phyloP scores from a whole-genome alignment of 2,113 vertebrate genomes.

The Galeopterus variegatus region DNA sequence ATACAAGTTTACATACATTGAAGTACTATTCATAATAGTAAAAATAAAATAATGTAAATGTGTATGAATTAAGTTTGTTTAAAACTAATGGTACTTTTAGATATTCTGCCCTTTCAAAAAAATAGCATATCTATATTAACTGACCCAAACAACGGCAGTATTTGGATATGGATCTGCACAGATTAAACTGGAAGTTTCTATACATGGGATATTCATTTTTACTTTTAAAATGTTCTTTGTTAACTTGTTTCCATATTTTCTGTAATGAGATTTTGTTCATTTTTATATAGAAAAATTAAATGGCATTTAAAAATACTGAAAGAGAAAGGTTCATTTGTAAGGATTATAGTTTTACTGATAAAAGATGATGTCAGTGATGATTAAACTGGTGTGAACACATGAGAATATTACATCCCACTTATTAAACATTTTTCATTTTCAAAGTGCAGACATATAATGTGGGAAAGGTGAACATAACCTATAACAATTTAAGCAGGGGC shows the following conservation, averaged over 20 bases:
- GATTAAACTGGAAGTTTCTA: not conserved
- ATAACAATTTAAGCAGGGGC: not conserved
- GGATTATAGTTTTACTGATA: not conserved
- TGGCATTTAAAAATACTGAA: not conserved
- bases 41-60: not conserved
- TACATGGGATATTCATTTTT: not conserved
- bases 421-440: not conserved
- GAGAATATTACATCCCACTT: conserved; percentile 11
- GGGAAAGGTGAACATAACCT: not conserved
- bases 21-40: not conserved
- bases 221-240: not conserved
- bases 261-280: not conserved
- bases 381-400: conserved; percentile 9
- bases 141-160: not conserved
- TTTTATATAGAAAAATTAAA: not conserved
- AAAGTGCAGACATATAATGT: conserved; percentile 7
- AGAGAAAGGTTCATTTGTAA: conserved; percentile 9
- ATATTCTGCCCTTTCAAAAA: not conserved
- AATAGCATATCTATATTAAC: not conserved
- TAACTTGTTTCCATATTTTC: not conserved
- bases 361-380: not conserved
- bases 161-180: not conserved
- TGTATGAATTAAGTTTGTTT: not conserved
- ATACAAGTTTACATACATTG: not conserved
- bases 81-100: not conserved